Evolutionary conservation across 2,888 invertebrate genomes (phyloP), one percentile per base, ranked within the genome.

Genomic region (Stenodera caucasica): DNA sequence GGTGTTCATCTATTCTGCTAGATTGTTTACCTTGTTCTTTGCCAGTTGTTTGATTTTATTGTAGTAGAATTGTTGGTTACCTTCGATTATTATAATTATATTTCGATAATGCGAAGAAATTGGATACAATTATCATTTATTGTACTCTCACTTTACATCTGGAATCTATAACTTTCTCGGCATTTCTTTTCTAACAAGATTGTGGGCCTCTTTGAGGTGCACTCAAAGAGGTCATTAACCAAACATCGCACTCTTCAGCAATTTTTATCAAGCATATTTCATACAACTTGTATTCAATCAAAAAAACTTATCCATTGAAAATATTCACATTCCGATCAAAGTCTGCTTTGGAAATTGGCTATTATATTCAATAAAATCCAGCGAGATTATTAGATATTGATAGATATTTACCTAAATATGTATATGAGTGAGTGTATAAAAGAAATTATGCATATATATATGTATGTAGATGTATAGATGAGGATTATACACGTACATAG

Each of bases 161-260:
- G 45, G 45, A 45, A 45, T 45, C 45, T 21, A 45, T 45, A 45
- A 21, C 45, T 45, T 45, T 21, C 21, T 45, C 15, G 45, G 45
- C 45, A 45, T 45, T 45, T 45, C 45, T 21, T 45, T n/a, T n/a
- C 45, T 45, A 45, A 45, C 45, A 12, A 45, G 18, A 18, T 45
- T 45, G 45, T 45, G 45, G 45, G 45, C 45, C 45, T 21, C 45
- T 45, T 45, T 45, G 45, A 45, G 45, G 45, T 45, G 45, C 45
- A 45, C 21, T 45, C 6, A 21, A 21, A 45, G 21, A 21, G 45
- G 45, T 45, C 45, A 45, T 45, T 45, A 45, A 45, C 45, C 45
- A 45, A 45, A 45, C 45, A 40, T 18, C 40, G 40, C 18, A 45
- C 45, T 45, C 45, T 45, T 45, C 45, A 21, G 45, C 45, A 45